Percentiles rank a stretch among this genome's conserved stretches.
Conservation (phyloP, 2,888 invertebrate genomes). For the Schrankia costaestrigalis region DNA sequence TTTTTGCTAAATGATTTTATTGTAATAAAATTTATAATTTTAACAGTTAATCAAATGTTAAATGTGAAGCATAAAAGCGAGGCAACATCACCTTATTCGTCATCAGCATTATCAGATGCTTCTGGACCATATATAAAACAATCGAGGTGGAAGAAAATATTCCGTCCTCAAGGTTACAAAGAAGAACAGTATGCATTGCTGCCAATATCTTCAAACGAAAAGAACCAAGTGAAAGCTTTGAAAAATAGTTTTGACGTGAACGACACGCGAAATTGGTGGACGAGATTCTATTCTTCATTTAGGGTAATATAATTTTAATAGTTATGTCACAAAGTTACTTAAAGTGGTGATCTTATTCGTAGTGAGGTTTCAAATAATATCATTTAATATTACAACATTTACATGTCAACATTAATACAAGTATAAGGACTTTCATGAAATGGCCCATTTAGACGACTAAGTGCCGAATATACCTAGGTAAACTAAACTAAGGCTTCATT, state of each 20-base stretch:
- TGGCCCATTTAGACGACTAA: too few species aligned
- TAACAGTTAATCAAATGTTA: slow-evolving; percentile 33
- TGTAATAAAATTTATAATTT: background rate
- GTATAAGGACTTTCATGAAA: too few species aligned
- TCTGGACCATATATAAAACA: slow-evolving; percentile 26
- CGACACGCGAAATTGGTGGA: slow-evolving; percentile 59
- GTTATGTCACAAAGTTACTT: too few species aligned
- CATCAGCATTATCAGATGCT: too few species aligned
- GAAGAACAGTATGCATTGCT: slow-evolving; percentile 56
- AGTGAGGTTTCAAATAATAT: too few species aligned
- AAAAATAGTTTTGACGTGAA: slow-evolving; percentile 13
- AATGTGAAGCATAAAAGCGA: too few species aligned
- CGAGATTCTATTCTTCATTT: slow-evolving; percentile 47
- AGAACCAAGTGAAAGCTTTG: slow-evolving; percentile 17
- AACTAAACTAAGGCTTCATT: too few species aligned
- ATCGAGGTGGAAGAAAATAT: slow-evolving; percentile 40
- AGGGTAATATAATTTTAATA: slow-evolving; percentile 25
- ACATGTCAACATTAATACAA: background rate
- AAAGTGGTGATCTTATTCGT: too few species aligned
- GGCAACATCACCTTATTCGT: too few species aligned
- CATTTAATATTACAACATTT: too few species aligned
- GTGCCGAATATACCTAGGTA: too few species aligned
- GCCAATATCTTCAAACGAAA: slow-evolving; percentile 42
- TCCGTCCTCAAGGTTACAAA: slow-evolving; percentile 36
- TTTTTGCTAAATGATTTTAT: background rate